Conservation (phyloP, 2,888 invertebrate species). For the Parochlus steinenii region DNA sequence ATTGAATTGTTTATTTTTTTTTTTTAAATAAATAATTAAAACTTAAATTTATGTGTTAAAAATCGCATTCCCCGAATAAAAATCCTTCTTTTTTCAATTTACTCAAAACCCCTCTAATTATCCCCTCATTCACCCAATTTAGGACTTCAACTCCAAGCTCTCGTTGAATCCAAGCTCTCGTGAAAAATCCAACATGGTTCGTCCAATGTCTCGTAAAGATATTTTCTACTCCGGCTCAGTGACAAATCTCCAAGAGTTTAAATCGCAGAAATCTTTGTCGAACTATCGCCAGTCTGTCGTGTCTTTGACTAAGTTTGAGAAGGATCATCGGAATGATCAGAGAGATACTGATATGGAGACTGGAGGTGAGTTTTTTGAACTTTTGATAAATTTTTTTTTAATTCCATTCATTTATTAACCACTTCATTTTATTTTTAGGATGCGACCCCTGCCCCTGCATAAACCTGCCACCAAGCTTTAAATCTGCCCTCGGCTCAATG, state of each 20-base stretch:
- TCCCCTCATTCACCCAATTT: constrained; percentile 8
- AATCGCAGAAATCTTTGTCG: constrained; percentile 77
- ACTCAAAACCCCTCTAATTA: not conserved
- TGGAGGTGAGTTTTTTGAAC: constrained; percentile 21
- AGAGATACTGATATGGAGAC: constrained; percentile 42
- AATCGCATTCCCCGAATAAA: not conserved
- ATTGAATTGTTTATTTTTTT: constrained; percentile 15
- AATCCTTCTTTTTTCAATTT: not conserved
- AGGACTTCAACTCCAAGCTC: constrained; percentile 23
- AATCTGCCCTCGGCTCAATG: constrained; percentile 73
- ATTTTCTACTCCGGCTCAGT: constrained; percentile 97
- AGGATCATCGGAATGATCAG: constrained; percentile 40
- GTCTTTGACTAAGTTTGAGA: constrained; percentile 59
- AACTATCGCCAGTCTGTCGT: constrained; percentile 84
- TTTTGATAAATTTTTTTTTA: constrained; percentile 10
- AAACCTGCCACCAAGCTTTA: constrained; percentile 61
- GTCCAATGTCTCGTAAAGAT: constrained; percentile 87
- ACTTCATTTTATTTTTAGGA: constrained; percentile 33
- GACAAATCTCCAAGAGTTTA: constrained; percentile 80
- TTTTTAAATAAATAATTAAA: constrained; percentile 10
- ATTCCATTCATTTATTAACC: constrained; percentile 6
- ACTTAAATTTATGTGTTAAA: not conserved
- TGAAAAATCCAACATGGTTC: constrained; percentile 52
- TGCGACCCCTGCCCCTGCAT: constrained; percentile 69
- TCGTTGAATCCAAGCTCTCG: constrained; percentile 21